phyloP scores from a whole-genome alignment of 23 tunicate genomes.

The Halocynthia roretzi region DNA sequence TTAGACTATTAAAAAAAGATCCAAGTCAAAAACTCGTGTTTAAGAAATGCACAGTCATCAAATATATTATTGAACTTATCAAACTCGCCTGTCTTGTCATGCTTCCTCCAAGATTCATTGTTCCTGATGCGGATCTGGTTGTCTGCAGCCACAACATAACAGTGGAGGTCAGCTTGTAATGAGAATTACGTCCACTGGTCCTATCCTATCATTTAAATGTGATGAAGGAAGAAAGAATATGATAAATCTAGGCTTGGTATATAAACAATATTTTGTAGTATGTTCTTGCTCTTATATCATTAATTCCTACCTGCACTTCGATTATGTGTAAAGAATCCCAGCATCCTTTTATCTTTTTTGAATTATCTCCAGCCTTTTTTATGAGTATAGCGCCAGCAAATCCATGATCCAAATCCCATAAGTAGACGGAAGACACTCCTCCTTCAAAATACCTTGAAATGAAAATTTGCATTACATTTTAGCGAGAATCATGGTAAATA shows the following conservation, averaged over 20 bases:
- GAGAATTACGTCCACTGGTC: conserved; percentile 76
- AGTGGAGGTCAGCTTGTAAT: conserved; percentile 92
- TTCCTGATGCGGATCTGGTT: conserved; percentile 78
- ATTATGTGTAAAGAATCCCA: conserved; percentile 98
- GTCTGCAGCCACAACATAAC: conserved; percentile 99
- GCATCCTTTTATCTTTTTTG: conserved; percentile 91
- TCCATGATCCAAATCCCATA: conserved; percentile 96
- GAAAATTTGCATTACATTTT: too few relatives aligned
- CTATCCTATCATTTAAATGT: conserved; percentile 56
- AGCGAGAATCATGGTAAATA: too few relatives aligned
- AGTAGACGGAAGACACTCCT: conserved; percentile 93
- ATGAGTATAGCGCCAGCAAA: conserved; percentile 98
- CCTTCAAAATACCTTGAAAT: conserved; percentile 90
- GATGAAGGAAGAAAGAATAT: neutral
- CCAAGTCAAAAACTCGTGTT: neutral
- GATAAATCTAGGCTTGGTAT: neutral
- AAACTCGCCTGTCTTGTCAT: conserved; percentile 77
- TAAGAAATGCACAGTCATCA: neutral
- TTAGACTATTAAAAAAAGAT: too few relatives aligned
- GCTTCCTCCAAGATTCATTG: conserved; percentile 96
- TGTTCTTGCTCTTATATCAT: too few relatives aligned
- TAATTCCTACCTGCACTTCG: conserved; percentile 68
- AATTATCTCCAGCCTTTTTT: conserved; percentile 91
- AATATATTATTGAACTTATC: neutral
- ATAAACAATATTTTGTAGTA: neutral